These are phyloP conservation scores for Tipula helvola DNA, from an alignment of 2,888 invertebrate species.

Conservation along the genomic window DNA sequence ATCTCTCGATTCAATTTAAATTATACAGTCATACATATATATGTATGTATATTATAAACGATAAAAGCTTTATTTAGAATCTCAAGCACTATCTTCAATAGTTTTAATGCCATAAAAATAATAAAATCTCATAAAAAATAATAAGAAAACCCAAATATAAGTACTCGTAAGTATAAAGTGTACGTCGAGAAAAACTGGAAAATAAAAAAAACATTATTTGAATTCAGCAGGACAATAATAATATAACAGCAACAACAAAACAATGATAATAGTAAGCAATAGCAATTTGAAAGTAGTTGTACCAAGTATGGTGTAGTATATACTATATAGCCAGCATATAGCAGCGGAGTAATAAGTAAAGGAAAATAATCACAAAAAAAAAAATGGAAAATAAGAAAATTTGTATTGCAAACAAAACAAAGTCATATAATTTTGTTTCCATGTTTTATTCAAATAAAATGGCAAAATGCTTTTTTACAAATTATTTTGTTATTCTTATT, in stretches of 20 bases:
- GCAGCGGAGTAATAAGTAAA: background rate
- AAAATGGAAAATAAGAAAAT: background rate
- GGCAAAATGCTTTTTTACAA: background rate
- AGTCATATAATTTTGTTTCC: background rate
- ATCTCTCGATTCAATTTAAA: background rate
- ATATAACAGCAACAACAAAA: background rate
- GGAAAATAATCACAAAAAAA: background rate
- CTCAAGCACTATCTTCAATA: background rate
- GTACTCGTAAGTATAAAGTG: no score
- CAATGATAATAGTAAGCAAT: background rate
- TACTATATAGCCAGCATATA: background rate
- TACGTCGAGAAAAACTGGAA: background rate
- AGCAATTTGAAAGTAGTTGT: background rate
- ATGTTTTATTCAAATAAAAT: conserved; percentile 4
- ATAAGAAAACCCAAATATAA: background rate
- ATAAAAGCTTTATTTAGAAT: background rate
- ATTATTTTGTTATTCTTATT: conserved; percentile 4
- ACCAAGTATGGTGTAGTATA: background rate
- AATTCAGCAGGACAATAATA: background rate
- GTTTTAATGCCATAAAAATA: background rate
- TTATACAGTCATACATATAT: background rate
- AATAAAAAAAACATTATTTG: background rate
- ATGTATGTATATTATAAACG: background rate
- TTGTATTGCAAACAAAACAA: conserved; percentile 4
- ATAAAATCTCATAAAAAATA: background rate